Conservation (phyloP, 2,888 invertebrate genomes). For the Micropterix aruncella region DNA sequence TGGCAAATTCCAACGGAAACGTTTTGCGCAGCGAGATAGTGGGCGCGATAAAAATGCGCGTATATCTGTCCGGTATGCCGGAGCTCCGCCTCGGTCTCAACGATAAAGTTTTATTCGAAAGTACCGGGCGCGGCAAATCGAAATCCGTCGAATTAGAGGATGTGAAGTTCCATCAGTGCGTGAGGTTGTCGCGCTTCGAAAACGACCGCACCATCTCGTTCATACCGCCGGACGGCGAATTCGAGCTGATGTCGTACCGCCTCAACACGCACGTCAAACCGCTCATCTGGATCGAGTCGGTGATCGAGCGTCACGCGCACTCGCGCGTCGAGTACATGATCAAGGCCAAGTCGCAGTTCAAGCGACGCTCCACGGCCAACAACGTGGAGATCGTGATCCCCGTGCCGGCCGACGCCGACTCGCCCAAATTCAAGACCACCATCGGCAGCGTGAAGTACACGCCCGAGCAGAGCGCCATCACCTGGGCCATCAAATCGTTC, state of each 20-base stretch:
- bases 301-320: constrained; percentile 93
- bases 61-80: constrained; percentile 97
- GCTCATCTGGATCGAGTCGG: constrained; percentile 97
- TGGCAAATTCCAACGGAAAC: constrained; percentile 94
- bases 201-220: constrained; percentile 97
- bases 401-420: constrained; percentile 93
- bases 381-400: constrained; percentile 97
- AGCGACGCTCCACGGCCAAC: constrained; percentile 93
- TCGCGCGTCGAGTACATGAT: constrained; percentile 98
- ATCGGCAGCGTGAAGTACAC: constrained; percentile 96
- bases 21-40: constrained; percentile 96
- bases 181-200: constrained; percentile 90
- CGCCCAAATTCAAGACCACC: constrained; percentile 95
- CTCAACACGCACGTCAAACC: constrained; percentile 96
- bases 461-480: constrained; percentile 91
- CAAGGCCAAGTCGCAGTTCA: constrained; percentile 97
- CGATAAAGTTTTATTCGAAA: constrained; percentile 96
- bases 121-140: constrained; percentile 92
- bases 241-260: constrained; percentile 96
- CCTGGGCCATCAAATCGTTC: constrained; percentile 96
- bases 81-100: constrained; percentile 91
- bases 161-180: constrained; percentile 98
- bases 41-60: constrained; percentile 97
- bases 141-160: constrained; percentile 97
- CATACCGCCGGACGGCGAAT: constrained; percentile 98